Evolutionary conservation across 37 sponge, comb jelly and placozoan genomes (phyloP), one percentile per base, ranked within the genome.

Genomic region (Diacarnus erythraeanus): DNA sequence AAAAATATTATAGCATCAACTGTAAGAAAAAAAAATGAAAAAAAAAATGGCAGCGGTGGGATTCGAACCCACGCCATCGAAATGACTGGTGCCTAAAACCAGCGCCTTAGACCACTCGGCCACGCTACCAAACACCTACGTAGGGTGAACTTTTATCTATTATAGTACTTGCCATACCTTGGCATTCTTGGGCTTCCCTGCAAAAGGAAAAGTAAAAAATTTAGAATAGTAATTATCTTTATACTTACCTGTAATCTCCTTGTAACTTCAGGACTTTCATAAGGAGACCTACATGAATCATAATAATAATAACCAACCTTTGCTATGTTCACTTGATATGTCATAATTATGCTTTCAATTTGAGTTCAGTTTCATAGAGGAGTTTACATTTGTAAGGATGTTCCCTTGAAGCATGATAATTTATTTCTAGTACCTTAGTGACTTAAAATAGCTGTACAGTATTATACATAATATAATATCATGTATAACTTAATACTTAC

Each of bases 91-190:
- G 87, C 87, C 87, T 87, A 87, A 87, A 87, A 87, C 87, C 87
- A 87, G 81, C 87, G 87, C 87, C 87, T 87, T 87, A 87, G 87
- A 87, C 87, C 87, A 87, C 87, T 87, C 87, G 87, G 87, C 87
- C 87, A 87, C 87, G 87, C 87, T 87, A 87, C 87, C 87, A 1
- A 6, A 29, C 61, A 76, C 61, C 22, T 23, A 6, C 42, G 29
- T 69, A 69, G 4, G 40, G 36, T 9, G 38, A 29, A 10, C 39
- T 38, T 69, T 27, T 25, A 9, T n/a, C n/a, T n/a, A n/a, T n/a
- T n/a, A n/a, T n/a, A n/a, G n/a, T n/a, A n/a, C n/a, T n/a, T n/a
- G n/a, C n/a, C n/a, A n/a, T n/a, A n/a, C n/a, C n/a, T n/a, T n/a
- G n/a, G n/a, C n/a, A n/a, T n/a, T n/a, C n/a, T n/a, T n/a, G n/a